phyloP scores from a whole-genome alignment of 2,113 vertebrate genomes.

The Pristiophorus japonicus region DNA sequence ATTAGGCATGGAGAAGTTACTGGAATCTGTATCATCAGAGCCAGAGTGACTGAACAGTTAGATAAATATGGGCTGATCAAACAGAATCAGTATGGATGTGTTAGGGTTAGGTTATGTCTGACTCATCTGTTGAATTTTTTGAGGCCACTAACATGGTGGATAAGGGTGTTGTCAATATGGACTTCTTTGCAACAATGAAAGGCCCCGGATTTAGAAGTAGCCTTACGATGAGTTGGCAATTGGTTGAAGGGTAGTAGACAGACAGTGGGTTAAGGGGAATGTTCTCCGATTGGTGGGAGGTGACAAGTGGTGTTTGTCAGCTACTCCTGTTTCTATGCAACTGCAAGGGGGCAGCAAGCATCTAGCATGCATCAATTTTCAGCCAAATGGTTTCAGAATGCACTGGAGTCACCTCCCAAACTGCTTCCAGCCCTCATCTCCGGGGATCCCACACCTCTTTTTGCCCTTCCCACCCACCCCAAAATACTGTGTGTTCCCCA shows the following conservation, averaged over 20 bases:
- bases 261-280: neutral
- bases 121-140: neutral
- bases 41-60: neutral
- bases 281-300: neutral
- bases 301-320: neutral
- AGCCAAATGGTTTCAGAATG: neutral
- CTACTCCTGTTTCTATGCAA: neutral
- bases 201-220: neutral
- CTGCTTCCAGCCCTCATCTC: neutral
- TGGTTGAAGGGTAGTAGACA: neutral
- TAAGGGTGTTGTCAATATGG: neutral
- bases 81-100: neutral
- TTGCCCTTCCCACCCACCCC: neutral
- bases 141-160: neutral
- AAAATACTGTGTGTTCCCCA: neutral
- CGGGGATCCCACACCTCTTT: neutral
- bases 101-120: neutral
- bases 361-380: neutral
- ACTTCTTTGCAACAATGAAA: neutral
- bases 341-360: neutral
- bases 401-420: neutral
- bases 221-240: neutral
- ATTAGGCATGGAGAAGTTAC: neutral
- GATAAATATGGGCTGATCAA: neutral
- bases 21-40: neutral